Percentiles rank a stretch among this genome's conserved stretches.
Evolutionary conservation across 1,140 invertebrate genomes (phyloP).

Genomic region (Atta colombica): DNA sequence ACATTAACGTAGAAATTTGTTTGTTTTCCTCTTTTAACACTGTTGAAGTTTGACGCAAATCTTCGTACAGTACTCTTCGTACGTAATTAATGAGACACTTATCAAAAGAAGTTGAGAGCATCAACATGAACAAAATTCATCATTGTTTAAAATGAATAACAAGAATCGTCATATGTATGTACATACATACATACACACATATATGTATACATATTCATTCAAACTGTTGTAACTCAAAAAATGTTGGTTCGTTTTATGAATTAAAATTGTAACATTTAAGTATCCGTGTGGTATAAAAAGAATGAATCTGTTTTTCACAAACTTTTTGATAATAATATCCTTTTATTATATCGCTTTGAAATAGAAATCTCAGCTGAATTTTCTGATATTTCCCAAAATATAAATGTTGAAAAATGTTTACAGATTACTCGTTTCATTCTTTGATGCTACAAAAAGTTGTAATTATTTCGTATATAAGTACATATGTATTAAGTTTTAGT

Average conservation of each 20-base stretch:
- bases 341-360: background rate
- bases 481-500: constrained; percentile 14
- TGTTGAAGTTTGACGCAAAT: constrained; percentile 16
- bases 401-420: background rate
- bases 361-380: background rate
- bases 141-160: background rate
- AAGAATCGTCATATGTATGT: constrained; percentile 4
- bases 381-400: background rate
- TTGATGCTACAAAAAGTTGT: constrained; percentile 36
- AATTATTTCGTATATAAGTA: constrained; percentile 1
- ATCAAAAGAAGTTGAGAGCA: background rate
- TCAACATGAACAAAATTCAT: constrained; percentile 8
- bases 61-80: background rate
- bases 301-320: too few relatives aligned
- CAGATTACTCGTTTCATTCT: constrained; percentile 7
- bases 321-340: constrained; percentile 7
- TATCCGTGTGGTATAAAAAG: too few relatives aligned
- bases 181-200: too few relatives aligned
- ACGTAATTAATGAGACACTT: background rate
- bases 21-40: background rate
- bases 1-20: background rate
- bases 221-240: too few relatives aligned
- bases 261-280: too few relatives aligned
- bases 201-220: too few relatives aligned
- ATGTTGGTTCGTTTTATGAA: too few relatives aligned